These are phyloP conservation scores for Pithecia hirsuta DNA, from an alignment of 2,797 vertebrate species.

Conservation along the genomic window DNA sequence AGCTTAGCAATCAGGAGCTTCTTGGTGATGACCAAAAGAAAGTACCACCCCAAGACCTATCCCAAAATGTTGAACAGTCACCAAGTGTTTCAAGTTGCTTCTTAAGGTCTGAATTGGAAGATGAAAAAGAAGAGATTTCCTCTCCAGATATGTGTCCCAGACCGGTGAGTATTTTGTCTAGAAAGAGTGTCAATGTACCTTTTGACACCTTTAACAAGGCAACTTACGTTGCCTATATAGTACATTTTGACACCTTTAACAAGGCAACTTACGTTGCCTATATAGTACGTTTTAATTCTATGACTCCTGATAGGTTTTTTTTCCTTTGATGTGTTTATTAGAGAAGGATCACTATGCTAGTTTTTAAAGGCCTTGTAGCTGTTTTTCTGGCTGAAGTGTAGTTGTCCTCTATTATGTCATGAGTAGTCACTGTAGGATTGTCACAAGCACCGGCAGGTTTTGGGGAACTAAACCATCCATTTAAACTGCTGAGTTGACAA, in stretches of 20 bases:
- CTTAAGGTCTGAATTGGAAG: slow-evolving; percentile 89
- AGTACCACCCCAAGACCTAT: background rate
- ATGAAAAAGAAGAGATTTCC: slow-evolving; percentile 88
- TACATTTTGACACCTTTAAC: background rate
- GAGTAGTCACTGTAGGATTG: slow-evolving; percentile 62
- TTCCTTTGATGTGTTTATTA: background rate
- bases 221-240: background rate
- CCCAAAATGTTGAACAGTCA: slow-evolving; percentile 77
- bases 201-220: background rate
- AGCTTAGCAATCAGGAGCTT: slow-evolving; percentile 85
- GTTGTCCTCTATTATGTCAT: slow-evolving; percentile 70
- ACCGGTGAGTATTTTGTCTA: slow-evolving; percentile 89
- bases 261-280: background rate
- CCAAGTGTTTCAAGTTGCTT: slow-evolving; percentile 86
- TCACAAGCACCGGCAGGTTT: slow-evolving; percentile 54
- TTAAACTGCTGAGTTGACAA: slow-evolving; percentile 8
- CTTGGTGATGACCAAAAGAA: slow-evolving; percentile 75
- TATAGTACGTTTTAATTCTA: background rate
- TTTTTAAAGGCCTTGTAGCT: slow-evolving; percentile 36
- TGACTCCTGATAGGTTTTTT: background rate
- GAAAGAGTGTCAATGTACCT: background rate
- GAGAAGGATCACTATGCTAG: background rate
- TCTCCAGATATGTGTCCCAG: slow-evolving; percentile 94
- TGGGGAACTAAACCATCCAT: background rate
- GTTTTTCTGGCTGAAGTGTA: slow-evolving; percentile 56